phyloP scores from a whole-genome alignment of 2,113 vertebrate species.

The Mellivora capensis region DNA sequence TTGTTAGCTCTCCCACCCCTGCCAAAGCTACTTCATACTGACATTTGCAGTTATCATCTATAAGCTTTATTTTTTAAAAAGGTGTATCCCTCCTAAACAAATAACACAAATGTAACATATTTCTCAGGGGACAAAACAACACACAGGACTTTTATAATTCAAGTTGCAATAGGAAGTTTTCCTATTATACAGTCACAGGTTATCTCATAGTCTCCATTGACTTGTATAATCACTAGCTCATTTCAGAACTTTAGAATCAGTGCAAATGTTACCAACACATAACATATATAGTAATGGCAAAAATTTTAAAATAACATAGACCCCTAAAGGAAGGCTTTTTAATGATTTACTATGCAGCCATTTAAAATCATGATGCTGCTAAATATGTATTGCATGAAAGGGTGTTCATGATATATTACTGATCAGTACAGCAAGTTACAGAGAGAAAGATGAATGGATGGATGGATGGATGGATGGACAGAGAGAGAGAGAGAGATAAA shows the following conservation, averaged over 20 bases:
- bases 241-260: not conserved
- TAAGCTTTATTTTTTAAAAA: slow-evolving; percentile 18
- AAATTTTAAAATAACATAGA: not conserved
- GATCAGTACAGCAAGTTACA: not conserved
- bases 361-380: not conserved
- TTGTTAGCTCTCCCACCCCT: too few species aligned
- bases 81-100: not conserved
- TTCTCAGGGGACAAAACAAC: not conserved
- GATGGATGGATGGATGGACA: fast-evolving
- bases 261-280: not conserved
- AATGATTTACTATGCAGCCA: not conserved
- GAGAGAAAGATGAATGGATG: not conserved
- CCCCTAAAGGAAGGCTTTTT: not conserved
- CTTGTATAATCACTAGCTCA: not conserved
- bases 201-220: not conserved
- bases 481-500: too few species aligned
- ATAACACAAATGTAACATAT: not conserved
- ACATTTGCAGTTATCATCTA: not conserved
- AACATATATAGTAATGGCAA: not conserved
- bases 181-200: not conserved
- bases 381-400: not conserved
- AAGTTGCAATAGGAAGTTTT: not conserved
- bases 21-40: not conserved
- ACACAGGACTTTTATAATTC: not conserved
- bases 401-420: not conserved